A percentile compares a stretch with the other conserved stretches of the same genome.
Conservation (phyloP, 2,888 invertebrate species). For the Lymantria monacha region DNA sequence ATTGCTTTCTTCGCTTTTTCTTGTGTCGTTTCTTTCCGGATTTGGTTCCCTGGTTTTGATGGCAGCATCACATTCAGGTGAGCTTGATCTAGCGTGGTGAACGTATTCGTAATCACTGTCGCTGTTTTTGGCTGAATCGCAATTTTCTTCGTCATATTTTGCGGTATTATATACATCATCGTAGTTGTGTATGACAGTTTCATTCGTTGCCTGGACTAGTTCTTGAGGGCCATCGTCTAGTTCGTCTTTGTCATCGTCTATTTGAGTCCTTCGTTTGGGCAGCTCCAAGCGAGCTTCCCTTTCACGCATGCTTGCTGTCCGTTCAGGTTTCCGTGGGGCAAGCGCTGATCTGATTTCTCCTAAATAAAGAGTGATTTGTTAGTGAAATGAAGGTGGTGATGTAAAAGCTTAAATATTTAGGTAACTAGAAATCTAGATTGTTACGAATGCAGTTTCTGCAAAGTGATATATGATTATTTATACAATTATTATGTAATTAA, state of each 20-base stretch:
- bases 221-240: conserved; percentile 67
- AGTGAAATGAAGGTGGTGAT: conserved; percentile 16
- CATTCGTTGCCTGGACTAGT: conserved; percentile 73
- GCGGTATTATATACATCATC: conserved; percentile 75
- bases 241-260: conserved; percentile 81
- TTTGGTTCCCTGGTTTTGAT: conserved; percentile 66
- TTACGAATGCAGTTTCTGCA: background rate
- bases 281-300: conserved; percentile 86
- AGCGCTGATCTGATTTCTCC: conserved; percentile 92
- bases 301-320: conserved; percentile 93
- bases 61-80: conserved; percentile 85
- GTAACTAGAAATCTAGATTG: conserved; percentile 4
- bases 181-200: conserved; percentile 72
- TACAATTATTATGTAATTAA: background rate
- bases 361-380: conserved; percentile 51
- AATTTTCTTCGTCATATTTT: conserved; percentile 72
- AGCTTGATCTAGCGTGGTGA: conserved; percentile 84
- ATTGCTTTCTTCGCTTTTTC: conserved; percentile 50
- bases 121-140: conserved; percentile 76
- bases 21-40: conserved; percentile 50
- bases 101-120: conserved; percentile 86
- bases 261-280: conserved; percentile 72
- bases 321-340: conserved; percentile 91
- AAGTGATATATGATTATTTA: background rate
- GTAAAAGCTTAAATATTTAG: conserved; percentile 15